Conservation (phyloP, 2,113 vertebrate species). For the Cottus gobio region DNA sequence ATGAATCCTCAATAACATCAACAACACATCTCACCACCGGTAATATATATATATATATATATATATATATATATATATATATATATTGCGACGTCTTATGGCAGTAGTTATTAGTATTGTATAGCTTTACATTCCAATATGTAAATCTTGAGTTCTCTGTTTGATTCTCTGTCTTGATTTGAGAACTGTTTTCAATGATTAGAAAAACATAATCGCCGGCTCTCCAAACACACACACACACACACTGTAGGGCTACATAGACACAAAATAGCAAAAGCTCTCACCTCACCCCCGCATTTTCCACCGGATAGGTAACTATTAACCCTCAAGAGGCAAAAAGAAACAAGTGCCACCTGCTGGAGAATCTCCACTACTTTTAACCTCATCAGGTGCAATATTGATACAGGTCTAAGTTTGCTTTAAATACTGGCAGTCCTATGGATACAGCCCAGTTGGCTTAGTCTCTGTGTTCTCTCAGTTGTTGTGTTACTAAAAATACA, state of each 20-base stretch:
- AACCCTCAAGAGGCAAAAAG: conserved; percentile 16
- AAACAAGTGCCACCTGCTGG: conserved; percentile 18
- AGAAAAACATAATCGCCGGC: not conserved
- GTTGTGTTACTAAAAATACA: conserved; percentile 75
- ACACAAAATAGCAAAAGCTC: not conserved
- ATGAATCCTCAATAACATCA: no score
- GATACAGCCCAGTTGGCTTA: conserved; percentile 38
- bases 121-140: not conserved
- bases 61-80: no score
- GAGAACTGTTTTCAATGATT: not conserved
- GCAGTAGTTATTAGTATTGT: not conserved
- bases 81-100: no score
- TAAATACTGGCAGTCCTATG: conserved; percentile 12
- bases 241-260: not conserved
- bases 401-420: not conserved
- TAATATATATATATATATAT: no score
- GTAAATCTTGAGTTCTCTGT: not conserved
- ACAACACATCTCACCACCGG: no score
- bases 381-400: not conserved
- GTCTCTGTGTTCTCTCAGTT: conserved; percentile 50
- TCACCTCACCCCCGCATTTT: not conserved
- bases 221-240: not conserved
- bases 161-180: not conserved
- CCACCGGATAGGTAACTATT: conserved; percentile 41
- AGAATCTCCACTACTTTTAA: conserved; percentile 19